Percentiles rank a stretch among this genome's conserved stretches.
Conservation (phyloP, 1,140 invertebrate genomes). For the Homarus americanus region DNA sequence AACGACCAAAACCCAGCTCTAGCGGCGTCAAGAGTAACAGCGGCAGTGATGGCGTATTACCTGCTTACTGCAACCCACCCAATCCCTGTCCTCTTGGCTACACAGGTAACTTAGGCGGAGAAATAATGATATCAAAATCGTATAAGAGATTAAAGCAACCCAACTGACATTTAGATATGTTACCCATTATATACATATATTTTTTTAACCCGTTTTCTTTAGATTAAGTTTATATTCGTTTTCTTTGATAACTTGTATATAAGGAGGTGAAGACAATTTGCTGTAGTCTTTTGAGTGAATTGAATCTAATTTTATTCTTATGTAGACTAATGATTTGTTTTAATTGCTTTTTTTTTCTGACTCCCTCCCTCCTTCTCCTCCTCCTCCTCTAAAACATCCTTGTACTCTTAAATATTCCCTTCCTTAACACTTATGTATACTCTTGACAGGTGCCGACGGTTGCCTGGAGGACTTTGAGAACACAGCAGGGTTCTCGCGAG, state of each 20-base stretch:
- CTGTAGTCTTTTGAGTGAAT: too few relatives aligned
- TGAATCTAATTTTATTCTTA: too few relatives aligned
- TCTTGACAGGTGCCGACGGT: slow-evolving; percentile 85
- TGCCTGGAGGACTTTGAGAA: slow-evolving; percentile 97
- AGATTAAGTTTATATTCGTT: too few relatives aligned
- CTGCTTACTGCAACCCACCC: slow-evolving; percentile 99
- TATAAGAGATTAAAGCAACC: too few relatives aligned
- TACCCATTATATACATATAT: too few relatives aligned
- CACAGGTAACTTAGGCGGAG: slow-evolving; percentile 79
- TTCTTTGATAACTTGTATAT: too few relatives aligned
- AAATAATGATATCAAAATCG: too few relatives aligned
- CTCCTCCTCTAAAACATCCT: neutral
- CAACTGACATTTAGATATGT: too few relatives aligned
- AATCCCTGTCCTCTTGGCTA: slow-evolving; percentile 94
- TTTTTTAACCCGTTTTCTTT: too few relatives aligned
- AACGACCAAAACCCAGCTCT: slow-evolving; percentile 4
- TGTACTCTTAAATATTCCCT: neutral
- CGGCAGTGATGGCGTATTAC: slow-evolving; percentile 88
- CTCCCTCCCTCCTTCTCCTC: neutral
- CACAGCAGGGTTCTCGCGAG: slow-evolving; percentile 95
- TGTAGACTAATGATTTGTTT: too few relatives aligned
- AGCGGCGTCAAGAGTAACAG: slow-evolving; percentile 77
- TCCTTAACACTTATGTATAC: neutral
- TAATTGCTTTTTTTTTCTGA: too few relatives aligned
- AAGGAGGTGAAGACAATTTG: too few relatives aligned